These are phyloP conservation scores for Drosophila mojavensis DNA, from an alignment of 1,140 invertebrate species.

Conservation along the genomic window DNA sequence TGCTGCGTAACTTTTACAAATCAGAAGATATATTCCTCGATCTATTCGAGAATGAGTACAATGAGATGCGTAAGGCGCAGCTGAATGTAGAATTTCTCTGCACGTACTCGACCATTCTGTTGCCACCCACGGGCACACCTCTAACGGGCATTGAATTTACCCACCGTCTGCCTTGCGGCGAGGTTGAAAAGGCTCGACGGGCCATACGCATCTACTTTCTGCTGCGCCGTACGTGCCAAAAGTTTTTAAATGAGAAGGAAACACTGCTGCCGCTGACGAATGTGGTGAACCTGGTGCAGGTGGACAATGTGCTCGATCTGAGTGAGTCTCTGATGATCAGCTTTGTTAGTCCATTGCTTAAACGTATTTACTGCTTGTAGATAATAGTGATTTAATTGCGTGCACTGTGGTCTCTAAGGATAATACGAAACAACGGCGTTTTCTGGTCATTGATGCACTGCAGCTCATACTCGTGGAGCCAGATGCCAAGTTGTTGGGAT, in stretches of 20 bases:
- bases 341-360: neutral
- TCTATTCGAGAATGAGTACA: slow-evolving; percentile 99
- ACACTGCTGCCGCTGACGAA: slow-evolving; percentile 96
- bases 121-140: slow-evolving; percentile 98
- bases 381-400: slow-evolving; percentile 98
- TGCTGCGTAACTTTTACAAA: slow-evolving; percentile 97
- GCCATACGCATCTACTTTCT: slow-evolving; percentile 98
- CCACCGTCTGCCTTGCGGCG: slow-evolving; percentile 97
- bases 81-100: slow-evolving; percentile 96
- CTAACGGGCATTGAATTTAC: slow-evolving; percentile 98
- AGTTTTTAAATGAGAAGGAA: slow-evolving; percentile 92
- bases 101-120: slow-evolving; percentile 97
- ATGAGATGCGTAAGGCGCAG: slow-evolving; percentile 94
- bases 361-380: slow-evolving; percentile 85
- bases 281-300: slow-evolving; percentile 93
- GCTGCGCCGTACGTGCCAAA: slow-evolving; percentile 92
- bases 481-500: slow-evolving; percentile 95
- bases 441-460: slow-evolving; percentile 96
- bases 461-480: slow-evolving; percentile 99
- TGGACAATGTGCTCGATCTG: slow-evolving; percentile 96
- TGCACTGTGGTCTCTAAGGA: slow-evolving; percentile 97
- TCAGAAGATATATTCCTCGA: slow-evolving; percentile 99
- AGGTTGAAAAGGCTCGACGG: slow-evolving; percentile 96
- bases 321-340: slow-evolving; percentile 87
- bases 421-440: slow-evolving; percentile 94